A percentile compares a stretch with the other conserved stretches of the same genome.
These are phyloP conservation scores for Aricia agestis DNA, from an alignment of 1,140 invertebrate genomes.

Conservation along the genomic window DNA sequence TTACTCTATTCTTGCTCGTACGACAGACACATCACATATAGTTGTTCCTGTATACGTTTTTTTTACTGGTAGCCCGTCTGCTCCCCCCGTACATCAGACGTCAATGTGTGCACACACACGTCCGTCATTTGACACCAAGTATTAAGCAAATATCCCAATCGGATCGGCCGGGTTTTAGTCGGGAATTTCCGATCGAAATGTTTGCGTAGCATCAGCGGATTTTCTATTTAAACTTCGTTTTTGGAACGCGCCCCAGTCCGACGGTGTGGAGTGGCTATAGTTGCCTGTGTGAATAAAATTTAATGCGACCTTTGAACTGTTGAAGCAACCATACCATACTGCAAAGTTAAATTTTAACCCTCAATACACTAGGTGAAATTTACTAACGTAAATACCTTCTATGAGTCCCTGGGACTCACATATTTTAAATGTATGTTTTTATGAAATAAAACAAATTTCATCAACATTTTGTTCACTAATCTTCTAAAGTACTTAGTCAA, in stretches of 20 bases:
- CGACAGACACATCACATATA: no score
- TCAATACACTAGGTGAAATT: no score
- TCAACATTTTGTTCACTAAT: no score
- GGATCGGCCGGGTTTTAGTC: background rate
- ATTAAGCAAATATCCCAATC: conserved; percentile 11
- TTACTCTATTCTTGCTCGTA: no score
- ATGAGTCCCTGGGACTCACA: no score
- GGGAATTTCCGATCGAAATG: conserved; percentile 5
- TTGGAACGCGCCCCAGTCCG: background rate
- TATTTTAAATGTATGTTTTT: no score
- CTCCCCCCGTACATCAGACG: background rate
- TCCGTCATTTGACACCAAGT: background rate
- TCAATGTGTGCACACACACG: background rate
- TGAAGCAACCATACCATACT: no score
- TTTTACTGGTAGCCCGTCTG: background rate
- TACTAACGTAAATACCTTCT: no score
- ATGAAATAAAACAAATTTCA: no score
- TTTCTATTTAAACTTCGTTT: background rate
- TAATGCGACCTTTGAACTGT: background rate
- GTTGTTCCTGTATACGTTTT: no score
- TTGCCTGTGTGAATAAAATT: background rate
- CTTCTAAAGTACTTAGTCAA: no score
- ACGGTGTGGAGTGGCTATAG: background rate
- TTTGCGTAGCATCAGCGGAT: background rate
- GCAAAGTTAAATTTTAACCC: no score